Evolutionary conservation across 2,113 vertebrate genomes (phyloP).

Genomic region (Nycticebus coucang): DNA sequence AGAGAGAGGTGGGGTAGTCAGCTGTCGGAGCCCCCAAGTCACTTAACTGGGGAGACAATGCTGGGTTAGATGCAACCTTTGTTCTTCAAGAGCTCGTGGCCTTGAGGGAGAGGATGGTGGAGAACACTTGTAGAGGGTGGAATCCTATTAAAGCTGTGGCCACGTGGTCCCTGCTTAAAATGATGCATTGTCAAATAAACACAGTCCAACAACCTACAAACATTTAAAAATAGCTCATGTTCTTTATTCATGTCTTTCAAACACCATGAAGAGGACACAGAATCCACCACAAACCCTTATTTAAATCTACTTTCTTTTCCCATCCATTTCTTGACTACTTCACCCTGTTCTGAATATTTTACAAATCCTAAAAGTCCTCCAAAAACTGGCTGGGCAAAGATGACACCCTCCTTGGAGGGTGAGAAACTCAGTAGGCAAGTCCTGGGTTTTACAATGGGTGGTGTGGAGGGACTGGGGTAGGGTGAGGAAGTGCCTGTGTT

Average conservation of each 20-base stretch:
- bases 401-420: background rate
- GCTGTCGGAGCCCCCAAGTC: background rate
- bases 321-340: background rate
- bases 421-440: background rate
- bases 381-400: background rate
- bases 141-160: background rate
- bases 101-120: background rate
- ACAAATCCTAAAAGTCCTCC: background rate
- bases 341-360: background rate
- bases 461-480: no score
- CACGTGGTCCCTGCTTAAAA: background rate
- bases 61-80: background rate
- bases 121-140: background rate
- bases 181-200: background rate
- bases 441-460: background rate
- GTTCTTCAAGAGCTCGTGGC: background rate
- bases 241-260: constrained; percentile 30
- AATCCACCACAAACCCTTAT: background rate
- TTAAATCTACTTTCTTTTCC: background rate
- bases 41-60: background rate
- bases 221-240: background rate
- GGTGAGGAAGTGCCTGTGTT: background rate
- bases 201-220: background rate
- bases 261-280: background rate
- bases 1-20: background rate